These are phyloP conservation scores for Atrina japonica DNA, from an alignment of 2,888 invertebrate genomes.

Conservation along the genomic window DNA sequence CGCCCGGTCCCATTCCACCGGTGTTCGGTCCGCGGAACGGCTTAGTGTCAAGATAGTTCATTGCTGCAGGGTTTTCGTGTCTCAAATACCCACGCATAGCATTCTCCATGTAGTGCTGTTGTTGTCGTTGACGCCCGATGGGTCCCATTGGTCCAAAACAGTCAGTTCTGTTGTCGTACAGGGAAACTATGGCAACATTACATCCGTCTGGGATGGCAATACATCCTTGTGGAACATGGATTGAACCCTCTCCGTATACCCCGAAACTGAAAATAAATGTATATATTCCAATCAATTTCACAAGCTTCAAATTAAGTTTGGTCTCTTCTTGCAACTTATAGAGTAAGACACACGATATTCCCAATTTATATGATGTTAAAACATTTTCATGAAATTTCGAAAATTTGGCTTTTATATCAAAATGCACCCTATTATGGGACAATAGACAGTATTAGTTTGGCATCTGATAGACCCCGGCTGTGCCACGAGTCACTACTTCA, in stretches of 20 bases:
- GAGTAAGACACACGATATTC: no score
- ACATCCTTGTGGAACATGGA: slow-evolving; percentile 22
- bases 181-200: slow-evolving; percentile 11
- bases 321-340: no score
- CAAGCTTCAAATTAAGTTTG: no score
- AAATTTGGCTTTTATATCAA: no score
- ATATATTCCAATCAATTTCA: no score
- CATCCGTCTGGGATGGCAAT: slow-evolving; percentile 19
- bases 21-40: neutral
- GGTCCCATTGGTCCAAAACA: slow-evolving; percentile 18
- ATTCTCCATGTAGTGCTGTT: neutral
- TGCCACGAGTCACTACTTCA: no score
- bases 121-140: neutral
- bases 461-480: no score
- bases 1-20: neutral
- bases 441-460: no score
- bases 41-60: slow-evolving; percentile 1
- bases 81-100: slow-evolving; percentile 6
- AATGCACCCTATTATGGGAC: no score
- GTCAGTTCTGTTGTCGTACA: slow-evolving; percentile 21
- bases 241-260: slow-evolving; percentile 11
- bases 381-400: no score
- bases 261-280: slow-evolving; percentile 18
- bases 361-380: no score
- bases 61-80: slow-evolving; percentile 14